Evolutionary conservation across 1,140 invertebrate genomes (phyloP).

Genomic region (Hestina assimilis): DNA sequence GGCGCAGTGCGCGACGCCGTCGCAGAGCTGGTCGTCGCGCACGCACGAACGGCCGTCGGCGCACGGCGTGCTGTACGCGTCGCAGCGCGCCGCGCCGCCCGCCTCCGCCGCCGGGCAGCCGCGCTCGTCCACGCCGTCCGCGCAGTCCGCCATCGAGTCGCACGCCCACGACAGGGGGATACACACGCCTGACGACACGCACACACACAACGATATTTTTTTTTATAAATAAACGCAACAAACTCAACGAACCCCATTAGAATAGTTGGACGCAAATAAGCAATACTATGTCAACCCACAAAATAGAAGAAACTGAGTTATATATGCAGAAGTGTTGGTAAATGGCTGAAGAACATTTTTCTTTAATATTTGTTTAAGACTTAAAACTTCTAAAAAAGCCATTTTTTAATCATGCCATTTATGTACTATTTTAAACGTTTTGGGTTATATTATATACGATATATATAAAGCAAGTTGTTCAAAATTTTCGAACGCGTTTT

Average conservation of each 20-base stretch:
- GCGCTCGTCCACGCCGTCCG: conserved; percentile 85
- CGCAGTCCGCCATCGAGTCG: conserved; percentile 85
- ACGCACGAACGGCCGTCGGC: conserved; percentile 48
- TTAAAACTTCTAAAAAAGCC: too few relatives aligned
- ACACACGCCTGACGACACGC: conserved; percentile 80
- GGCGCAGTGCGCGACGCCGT: conserved; percentile 83
- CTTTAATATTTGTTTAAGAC: too few relatives aligned
- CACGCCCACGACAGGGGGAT: conserved; percentile 91
- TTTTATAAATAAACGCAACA: neutral
- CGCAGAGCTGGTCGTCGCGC: conserved; percentile 76
- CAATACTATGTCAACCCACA: too few relatives aligned
- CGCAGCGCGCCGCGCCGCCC: conserved; percentile 55
- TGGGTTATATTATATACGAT: too few relatives aligned
- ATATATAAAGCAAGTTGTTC: too few relatives aligned
- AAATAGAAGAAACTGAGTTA: too few relatives aligned
- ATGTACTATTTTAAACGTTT: too few relatives aligned
- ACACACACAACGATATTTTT: neutral
- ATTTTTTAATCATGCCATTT: too few relatives aligned
- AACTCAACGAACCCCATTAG: neutral
- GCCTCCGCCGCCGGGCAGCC: conserved; percentile 82
- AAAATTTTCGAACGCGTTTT: too few relatives aligned
- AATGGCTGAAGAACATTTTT: too few relatives aligned
- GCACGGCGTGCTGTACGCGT: conserved; percentile 55
- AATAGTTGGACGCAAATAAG: too few relatives aligned
- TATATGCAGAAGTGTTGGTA: too few relatives aligned